Evolutionary conservation across 2,888 invertebrate genomes (phyloP).

Genomic region (Blomia tropicalis): DNA sequence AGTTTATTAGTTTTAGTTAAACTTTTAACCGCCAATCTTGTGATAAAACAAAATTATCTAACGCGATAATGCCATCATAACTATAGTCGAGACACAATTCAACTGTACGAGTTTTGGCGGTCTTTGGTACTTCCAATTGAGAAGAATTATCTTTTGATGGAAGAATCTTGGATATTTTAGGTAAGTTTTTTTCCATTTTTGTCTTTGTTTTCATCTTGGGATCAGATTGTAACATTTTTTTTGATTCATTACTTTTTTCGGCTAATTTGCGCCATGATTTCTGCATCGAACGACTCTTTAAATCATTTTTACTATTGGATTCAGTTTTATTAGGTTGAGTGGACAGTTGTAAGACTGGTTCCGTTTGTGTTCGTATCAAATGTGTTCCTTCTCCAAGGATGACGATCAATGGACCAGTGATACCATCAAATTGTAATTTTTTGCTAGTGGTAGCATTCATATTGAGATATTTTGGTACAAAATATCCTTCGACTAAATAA

Average conservation of each 20-base stretch:
- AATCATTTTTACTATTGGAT: neutral
- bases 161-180: neutral
- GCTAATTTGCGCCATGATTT: neutral
- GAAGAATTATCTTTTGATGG: neutral
- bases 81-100: neutral
- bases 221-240: too few species aligned
- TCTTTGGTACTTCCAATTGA: neutral
- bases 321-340: neutral
- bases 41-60: neutral
- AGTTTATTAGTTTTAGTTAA: neutral
- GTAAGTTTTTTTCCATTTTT: neutral
- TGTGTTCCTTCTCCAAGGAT: conserved; percentile 7
- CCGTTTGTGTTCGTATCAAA: neutral
- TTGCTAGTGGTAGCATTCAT: neutral
- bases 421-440: neutral
- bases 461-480: neutral
- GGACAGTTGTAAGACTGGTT: neutral
- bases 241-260: neutral
- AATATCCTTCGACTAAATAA: neutral
- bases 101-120: neutral
- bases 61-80: neutral
- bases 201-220: neutral
- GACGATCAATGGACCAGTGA: neutral
- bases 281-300: neutral
- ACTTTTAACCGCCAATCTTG: neutral